Conservation (phyloP, 2,113 vertebrate genomes). For the Syrmaticus mikado region DNA sequence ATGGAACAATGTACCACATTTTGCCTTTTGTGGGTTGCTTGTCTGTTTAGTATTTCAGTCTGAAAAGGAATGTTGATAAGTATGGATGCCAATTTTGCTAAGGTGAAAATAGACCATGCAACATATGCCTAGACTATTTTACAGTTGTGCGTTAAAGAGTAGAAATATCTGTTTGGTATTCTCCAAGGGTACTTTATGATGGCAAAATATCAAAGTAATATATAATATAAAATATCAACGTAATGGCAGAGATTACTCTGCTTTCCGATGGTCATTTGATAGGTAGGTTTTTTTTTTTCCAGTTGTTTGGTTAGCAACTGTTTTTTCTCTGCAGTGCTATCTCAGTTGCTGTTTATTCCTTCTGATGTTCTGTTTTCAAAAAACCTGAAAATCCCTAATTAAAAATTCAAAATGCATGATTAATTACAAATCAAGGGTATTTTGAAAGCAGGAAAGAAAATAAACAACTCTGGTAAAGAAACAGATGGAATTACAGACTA, state of each 20-base stretch:
- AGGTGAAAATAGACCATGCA: background rate
- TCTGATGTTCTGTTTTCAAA: background rate
- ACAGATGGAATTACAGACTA: constrained; percentile 45
- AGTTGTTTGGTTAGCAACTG: background rate
- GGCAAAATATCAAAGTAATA: background rate
- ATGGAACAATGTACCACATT: accelerated
- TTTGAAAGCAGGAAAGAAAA: constrained; percentile 43
- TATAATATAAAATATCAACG: no score
- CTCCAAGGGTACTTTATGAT: background rate
- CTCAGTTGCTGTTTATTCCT: background rate
- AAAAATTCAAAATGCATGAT: background rate
- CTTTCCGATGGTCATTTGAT: background rate
- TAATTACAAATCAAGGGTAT: constrained; percentile 32
- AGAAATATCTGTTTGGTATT: background rate
- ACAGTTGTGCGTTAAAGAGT: background rate
- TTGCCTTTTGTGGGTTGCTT: background rate
- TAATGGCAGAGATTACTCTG: background rate
- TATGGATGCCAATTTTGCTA: background rate
- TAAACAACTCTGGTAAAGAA: constrained; percentile 36
- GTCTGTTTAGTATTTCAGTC: background rate
- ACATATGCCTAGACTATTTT: background rate
- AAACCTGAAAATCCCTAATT: background rate
- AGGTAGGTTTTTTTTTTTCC: background rate
- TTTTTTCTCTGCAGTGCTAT: background rate
- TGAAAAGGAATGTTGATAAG: background rate